Base-by-base conservation (phyloP, 2,888 invertebrate species). In the Macaria notata region DNA sequence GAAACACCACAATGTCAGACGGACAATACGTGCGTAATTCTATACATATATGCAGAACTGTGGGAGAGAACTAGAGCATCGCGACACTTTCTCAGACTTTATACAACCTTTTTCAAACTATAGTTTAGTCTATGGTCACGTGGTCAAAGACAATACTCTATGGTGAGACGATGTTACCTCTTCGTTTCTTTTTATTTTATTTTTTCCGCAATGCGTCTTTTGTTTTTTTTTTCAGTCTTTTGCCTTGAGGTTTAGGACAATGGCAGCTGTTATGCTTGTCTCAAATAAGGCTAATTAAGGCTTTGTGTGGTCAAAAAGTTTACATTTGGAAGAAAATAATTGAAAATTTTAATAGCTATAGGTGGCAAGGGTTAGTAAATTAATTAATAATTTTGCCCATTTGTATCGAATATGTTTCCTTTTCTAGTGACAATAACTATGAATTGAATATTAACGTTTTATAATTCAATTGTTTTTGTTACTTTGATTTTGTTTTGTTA, bases 41-140 rank as follows among this genome's bases (percentile, higher is more conserved):
- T 75, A 88, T n/a, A n/a, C n/a, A n/a, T 82, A 81, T 73, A 64
- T 51, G 56, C 54, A 55, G 70, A 61, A 75, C 70, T 76, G 78
- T 79, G 78, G 78, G 75, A 79, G 61, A 77, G 79, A 81, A 88
- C 79, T 81, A 85, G 86, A 87, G 83, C 86, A 80, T 68, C 64
- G 70, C 78, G 63, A 62, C 36, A 50, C 69, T 75, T 78, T 78
- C 79, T 79, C 73, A 71, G 70, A 62, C 52, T 19, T 36, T 61
- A 65, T 68, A 68, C 62, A 59, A 72, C 65, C 68, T 62, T 50
- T 52, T 61, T 55, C 54, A 44, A 46, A 43, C 58, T 55, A 8
- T n/a, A 41, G 7, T 9, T 30, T 56, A 51, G 31, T 31, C 56
- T 54, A 48, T 48, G 50, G 41, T 42, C 38, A 48, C 43, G 44